These are phyloP conservation scores for Orientallactaga bullata DNA, from an alignment of 2,113 vertebrate genomes.

Conservation along the genomic window DNA sequence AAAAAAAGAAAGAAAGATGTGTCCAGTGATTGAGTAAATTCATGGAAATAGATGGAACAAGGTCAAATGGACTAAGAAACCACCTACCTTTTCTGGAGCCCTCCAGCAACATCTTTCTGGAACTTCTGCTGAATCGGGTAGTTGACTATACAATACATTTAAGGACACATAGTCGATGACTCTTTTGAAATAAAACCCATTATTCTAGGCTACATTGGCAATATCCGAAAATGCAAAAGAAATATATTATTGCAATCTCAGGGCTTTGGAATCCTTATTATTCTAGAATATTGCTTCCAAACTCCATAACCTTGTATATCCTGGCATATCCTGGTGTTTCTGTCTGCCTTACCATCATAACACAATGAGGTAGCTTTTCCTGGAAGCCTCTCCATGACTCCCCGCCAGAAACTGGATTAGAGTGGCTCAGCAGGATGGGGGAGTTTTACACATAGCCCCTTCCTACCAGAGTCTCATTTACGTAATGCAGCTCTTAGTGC, in stretches of 20 bases:
- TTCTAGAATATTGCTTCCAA: slow-evolving; percentile 31
- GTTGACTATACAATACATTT: neutral
- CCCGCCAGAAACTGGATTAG: slow-evolving; percentile 72
- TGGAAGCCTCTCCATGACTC: slow-evolving; percentile 44
- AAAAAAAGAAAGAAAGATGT: neutral
- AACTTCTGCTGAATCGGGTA: slow-evolving; percentile 26
- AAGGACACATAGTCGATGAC: neutral
- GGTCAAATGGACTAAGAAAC: neutral
- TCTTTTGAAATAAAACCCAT: slow-evolving; percentile 61
- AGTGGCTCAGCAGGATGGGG: slow-evolving; percentile 21
- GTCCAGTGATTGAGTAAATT: slow-evolving; percentile 9
- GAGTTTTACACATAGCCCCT: slow-evolving; percentile 31
- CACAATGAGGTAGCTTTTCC: slow-evolving; percentile 42
- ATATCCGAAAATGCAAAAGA: slow-evolving; percentile 33
- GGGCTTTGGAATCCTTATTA: slow-evolving; percentile 8
- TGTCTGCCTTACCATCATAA: neutral
- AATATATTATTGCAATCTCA: neutral
- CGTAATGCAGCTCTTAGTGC: slow-evolving; percentile 71
- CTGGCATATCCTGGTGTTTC: neutral
- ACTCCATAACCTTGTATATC: neutral
- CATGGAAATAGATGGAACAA: neutral
- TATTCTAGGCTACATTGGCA: neutral
- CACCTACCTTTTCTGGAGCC: neutral
- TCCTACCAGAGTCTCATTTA: slow-evolving; percentile 60
- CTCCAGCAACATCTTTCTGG: slow-evolving; percentile 29